A percentile compares a stretch with the other conserved stretches of the same genome.
Evolutionary conservation across 2,113 vertebrate species (phyloP).

Genomic region (Colaptes auratus): DNA sequence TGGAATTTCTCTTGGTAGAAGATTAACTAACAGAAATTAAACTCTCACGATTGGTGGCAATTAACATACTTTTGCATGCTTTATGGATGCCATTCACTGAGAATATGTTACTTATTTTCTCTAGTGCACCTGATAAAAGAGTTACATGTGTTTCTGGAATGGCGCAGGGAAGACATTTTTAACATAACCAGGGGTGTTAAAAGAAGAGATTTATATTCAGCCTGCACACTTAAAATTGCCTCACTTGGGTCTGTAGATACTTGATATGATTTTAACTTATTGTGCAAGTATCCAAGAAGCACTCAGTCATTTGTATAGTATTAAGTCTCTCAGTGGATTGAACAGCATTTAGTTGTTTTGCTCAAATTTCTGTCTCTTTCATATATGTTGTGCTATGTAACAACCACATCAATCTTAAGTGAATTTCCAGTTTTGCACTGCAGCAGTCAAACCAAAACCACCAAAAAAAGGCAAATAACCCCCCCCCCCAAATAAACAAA

Average conservation of each 20-base stretch:
- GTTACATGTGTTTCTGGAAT: background rate
- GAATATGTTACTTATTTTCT: background rate
- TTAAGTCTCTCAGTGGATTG: background rate
- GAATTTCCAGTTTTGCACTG: background rate
- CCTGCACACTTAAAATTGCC: background rate
- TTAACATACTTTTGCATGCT: background rate
- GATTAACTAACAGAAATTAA: conserved; percentile 23
- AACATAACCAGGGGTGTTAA: background rate
- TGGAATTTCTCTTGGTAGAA: background rate
- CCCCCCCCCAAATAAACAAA: no score
- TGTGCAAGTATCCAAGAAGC: background rate
- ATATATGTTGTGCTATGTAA: background rate
- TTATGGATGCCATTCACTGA: background rate
- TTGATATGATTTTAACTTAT: background rate
- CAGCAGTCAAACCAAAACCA: background rate
- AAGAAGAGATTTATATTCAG: background rate
- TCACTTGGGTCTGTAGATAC: background rate
- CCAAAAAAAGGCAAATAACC: no score
- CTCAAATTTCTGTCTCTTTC: background rate
- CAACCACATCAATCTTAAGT: background rate
- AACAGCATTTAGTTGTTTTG: conserved; percentile 18
- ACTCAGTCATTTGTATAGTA: background rate
- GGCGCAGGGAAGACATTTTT: background rate
- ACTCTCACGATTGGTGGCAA: background rate
- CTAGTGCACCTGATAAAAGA: background rate